These are phyloP conservation scores for Pachyrhynchus sulphureomaculatus DNA, from an alignment of 1,140 invertebrate genomes.

Conservation along the genomic window DNA sequence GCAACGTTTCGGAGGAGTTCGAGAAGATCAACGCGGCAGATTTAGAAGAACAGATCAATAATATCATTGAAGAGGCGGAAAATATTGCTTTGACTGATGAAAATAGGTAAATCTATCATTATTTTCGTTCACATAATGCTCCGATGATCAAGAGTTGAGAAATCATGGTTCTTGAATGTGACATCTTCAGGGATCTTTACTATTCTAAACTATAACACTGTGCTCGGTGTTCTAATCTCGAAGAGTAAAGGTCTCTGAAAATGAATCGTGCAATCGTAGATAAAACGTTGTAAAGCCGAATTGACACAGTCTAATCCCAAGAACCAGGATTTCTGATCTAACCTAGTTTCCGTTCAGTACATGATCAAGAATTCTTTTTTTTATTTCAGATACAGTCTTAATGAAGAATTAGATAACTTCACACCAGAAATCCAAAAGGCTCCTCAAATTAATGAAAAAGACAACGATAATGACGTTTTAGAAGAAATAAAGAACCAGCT, in stretches of 20 bases:
- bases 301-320: no score
- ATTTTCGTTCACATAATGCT: neutral
- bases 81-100: constrained; percentile 38
- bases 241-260: no score
- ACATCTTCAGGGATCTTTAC: no score
- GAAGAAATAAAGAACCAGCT: constrained; percentile 33
- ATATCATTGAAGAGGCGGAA: constrained; percentile 31
- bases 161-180: neutral
- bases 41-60: constrained; percentile 28
- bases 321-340: no score
- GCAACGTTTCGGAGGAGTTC: constrained; percentile 31
- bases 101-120: constrained; percentile 29
- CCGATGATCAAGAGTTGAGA: no score
- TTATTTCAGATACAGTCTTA: neutral
- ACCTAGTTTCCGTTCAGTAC: no score
- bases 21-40: constrained; percentile 29
- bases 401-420: constrained; percentile 33
- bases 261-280: no score
- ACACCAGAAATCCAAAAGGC: constrained; percentile 14
- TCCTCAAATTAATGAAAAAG: constrained; percentile 18
- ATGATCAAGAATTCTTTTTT: no score
- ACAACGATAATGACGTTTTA: constrained; percentile 13
- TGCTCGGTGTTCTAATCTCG: no score
- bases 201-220: no score
- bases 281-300: no score